phyloP scores from a whole-genome alignment of 2,888 invertebrate species.

The Drosophila multiciliata region DNA sequence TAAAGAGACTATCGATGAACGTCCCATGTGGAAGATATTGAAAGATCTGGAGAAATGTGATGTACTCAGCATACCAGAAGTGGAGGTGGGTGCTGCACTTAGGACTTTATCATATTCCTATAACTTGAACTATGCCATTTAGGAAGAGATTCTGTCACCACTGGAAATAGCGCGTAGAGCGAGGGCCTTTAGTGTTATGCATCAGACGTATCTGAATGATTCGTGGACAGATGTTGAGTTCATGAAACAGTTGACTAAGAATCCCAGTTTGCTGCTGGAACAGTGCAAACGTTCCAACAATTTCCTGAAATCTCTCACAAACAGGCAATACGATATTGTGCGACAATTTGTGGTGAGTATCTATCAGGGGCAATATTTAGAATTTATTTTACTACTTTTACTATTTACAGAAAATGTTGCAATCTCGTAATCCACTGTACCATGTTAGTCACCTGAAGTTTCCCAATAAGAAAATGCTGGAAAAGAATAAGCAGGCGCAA shows the following conservation, averaged over 20 bases:
- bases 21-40: constrained; percentile 80
- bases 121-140: not conserved
- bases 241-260: constrained; percentile 70
- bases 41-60: constrained; percentile 80
- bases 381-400: not conserved
- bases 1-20: constrained; percentile 58
- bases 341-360: constrained; percentile 75
- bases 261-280: constrained; percentile 68
- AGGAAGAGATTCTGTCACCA: constrained; percentile 77
- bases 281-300: constrained; percentile 74
- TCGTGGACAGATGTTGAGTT: constrained; percentile 82
- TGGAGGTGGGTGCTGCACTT: constrained; percentile 47
- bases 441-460: constrained; percentile 73
- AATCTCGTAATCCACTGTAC: constrained; percentile 82
- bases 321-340: constrained; percentile 74
- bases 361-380: not conserved
- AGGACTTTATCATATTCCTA: too few relatives aligned
- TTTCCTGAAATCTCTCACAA: constrained; percentile 55
- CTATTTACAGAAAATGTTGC: constrained; percentile 81
- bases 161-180: constrained; percentile 76
- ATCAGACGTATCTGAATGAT: constrained; percentile 81
- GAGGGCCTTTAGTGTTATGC: constrained; percentile 74
- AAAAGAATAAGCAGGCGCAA: constrained; percentile 62
- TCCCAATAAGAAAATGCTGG: constrained; percentile 66
- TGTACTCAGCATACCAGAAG: constrained; percentile 77